Base-by-base conservation (phyloP, 1,140 invertebrate species). In the Colletes gigas region DNA sequence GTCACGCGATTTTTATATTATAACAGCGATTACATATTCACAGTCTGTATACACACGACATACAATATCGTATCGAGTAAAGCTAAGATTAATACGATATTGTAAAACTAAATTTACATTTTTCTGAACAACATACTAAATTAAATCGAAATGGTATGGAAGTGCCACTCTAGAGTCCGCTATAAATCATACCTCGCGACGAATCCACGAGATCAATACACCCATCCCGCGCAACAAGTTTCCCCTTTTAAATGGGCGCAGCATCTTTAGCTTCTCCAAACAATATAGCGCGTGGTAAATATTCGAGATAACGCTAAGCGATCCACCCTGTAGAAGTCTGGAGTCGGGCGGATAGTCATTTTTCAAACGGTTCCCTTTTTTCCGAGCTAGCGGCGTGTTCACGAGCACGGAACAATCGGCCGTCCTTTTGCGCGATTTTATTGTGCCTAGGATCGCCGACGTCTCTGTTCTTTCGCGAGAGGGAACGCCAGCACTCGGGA, bases 391-490 rank as follows among this genome's bases (percentile, higher is more conserved):
- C 2, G 30, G 30, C 50, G 39, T 60, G 69, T 72, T 72, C 60
- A 78, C 59, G 59, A 14, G n/a, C 50, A 44, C 52, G 59, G 69
- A 65, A 79, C 77, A 65, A 79, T 73, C 60, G 69, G 12, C 50
- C 50, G 60, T 79, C 19, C 77, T 79, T 79, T 79, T 66, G 69
- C 65, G 41, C 77, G 39, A 73, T 65, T 79, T 73, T 65, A 79
- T 79, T 73, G 77, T 50, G 14, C 50, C 63, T 9, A 47, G 77
- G 55, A 78, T 70, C 66, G 75, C 15, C 41, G 44, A 79, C 77
- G 69, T 79, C 77, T 78, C 77, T 73, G 69, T 69, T 79, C 54
- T 60, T n/a, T 63, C 12, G 55, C 57, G 68, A 69, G 59, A 57
- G 62, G 78, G 55, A 19, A 55, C 41, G 30, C 44, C 78, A 19